Conservation (phyloP, 2,113 vertebrate species). For the Neodontobutis hainanensis region DNA sequence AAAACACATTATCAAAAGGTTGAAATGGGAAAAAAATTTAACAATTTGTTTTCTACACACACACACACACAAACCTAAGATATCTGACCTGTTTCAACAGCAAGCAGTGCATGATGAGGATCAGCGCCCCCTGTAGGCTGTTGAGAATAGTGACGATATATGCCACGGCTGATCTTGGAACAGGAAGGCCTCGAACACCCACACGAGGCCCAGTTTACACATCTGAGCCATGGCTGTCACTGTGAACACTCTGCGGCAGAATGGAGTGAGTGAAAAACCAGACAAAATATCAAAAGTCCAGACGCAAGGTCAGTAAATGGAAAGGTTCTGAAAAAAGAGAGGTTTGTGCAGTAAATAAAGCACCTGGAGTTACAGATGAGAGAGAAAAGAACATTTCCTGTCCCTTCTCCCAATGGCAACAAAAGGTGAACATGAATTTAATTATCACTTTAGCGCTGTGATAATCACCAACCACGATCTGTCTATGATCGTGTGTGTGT, state of each 20-base stretch:
- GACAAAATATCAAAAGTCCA: slow-evolving; percentile 10
- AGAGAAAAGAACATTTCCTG: background rate
- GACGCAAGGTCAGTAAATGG: slow-evolving; percentile 10
- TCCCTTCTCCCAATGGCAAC: too few relatives aligned
- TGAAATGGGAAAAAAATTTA: background rate
- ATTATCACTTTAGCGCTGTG: too few relatives aligned
- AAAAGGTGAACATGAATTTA: too few relatives aligned
- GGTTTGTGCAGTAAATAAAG: background rate
- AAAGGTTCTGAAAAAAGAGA: slow-evolving; percentile 11
- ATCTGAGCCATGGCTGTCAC: slow-evolving; percentile 86
- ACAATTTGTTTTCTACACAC: background rate
- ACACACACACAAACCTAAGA: background rate
- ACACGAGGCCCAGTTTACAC: slow-evolving; percentile 85
- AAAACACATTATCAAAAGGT: too few relatives aligned
- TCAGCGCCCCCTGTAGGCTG: slow-evolving; percentile 85
- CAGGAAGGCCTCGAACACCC: slow-evolving; percentile 86
- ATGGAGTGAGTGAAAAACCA: background rate
- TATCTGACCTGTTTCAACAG: slow-evolving; percentile 83
- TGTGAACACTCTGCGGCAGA: slow-evolving; percentile 78
- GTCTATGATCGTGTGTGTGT: too few relatives aligned
- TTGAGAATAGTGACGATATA: slow-evolving; percentile 86
- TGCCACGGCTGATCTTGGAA: slow-evolving; percentile 63
- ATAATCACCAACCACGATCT: too few relatives aligned
- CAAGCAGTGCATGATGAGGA: slow-evolving; percentile 86
- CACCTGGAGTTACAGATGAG: background rate